Conservation (phyloP, 2,113 vertebrate species). For the Alosa alosa region DNA sequence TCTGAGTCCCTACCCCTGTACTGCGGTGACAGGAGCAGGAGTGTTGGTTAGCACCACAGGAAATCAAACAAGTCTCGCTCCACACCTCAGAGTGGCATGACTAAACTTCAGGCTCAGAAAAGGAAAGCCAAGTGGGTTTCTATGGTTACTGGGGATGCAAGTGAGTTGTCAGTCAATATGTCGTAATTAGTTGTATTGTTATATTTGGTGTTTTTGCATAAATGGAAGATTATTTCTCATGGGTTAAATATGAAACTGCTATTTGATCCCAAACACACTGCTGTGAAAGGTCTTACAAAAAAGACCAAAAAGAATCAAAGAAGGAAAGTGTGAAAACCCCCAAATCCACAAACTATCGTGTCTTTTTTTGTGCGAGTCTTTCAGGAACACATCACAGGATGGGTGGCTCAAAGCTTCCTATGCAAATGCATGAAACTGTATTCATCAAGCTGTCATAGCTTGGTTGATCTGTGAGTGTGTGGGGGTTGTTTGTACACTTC, state of each 20-base stretch:
- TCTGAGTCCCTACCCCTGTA: not conserved
- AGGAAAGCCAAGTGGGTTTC: not conserved
- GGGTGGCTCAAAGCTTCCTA: constrained; percentile 15
- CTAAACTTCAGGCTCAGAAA: not conserved
- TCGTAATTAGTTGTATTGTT: not conserved
- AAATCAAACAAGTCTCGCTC: not conserved
- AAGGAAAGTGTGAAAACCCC: not conserved
- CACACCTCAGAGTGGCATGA: not conserved
- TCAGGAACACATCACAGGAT: not conserved
- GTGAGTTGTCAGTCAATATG: not conserved
- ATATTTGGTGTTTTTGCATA: not conserved
- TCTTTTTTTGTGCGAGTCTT: not conserved
- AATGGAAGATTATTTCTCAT: not conserved
- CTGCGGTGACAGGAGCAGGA: not conserved
- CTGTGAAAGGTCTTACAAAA: not conserved
- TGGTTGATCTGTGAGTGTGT: constrained; percentile 8
- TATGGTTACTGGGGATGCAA: not conserved
- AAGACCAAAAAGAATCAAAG: not conserved
- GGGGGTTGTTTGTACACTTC: constrained; percentile 5
- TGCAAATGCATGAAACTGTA: constrained; percentile 31
- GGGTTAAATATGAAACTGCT: not conserved
- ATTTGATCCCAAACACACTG: not conserved
- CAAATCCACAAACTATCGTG: not conserved
- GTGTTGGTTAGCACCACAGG: not conserved
- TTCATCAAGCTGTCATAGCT: constrained; percentile 33